Conservation (phyloP, 2,113 vertebrate genomes). For the Datnioides undecimradiatus region DNA sequence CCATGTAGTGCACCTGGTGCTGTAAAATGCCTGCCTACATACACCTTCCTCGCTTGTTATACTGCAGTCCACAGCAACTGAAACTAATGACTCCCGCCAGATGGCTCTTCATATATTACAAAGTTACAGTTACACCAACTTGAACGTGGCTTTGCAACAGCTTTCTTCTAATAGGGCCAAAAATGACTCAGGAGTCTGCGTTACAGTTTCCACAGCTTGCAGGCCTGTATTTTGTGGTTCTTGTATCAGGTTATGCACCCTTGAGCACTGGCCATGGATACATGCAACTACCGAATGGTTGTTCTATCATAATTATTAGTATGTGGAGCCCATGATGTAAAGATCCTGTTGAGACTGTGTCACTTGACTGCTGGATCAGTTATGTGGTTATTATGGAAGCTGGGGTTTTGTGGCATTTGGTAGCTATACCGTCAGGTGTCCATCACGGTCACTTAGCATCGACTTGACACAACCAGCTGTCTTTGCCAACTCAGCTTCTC, state of each 20-base stretch:
- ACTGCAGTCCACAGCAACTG: slow-evolving; percentile 20
- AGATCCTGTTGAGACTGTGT: not conserved
- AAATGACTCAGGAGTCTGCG: slow-evolving; percentile 8
- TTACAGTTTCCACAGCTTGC: slow-evolving; percentile 33
- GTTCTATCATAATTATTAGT: slow-evolving; percentile 1
- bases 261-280: not conserved
- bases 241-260: slow-evolving; percentile 21
- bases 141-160: too few species aligned
- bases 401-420: not conserved
- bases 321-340: slow-evolving; percentile 1
- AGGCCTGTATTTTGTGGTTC: not conserved
- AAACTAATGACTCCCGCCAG: slow-evolving; percentile 35
- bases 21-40: slow-evolving; percentile 20
- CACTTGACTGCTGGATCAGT: not conserved
- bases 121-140: slow-evolving; percentile 44
- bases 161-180: slow-evolving; percentile 30
- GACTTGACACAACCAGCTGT: not conserved
- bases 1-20: slow-evolving; percentile 8
- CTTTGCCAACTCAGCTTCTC: not conserved
- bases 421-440: not conserved
- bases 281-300: not conserved
- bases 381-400: not conserved
- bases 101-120: slow-evolving; percentile 55
- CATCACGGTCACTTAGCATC: not conserved
- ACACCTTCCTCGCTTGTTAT: slow-evolving; percentile 7